These are phyloP conservation scores for Dermolepida albohirtum DNA, from an alignment of 2,888 invertebrate species.

Conservation along the genomic window DNA sequence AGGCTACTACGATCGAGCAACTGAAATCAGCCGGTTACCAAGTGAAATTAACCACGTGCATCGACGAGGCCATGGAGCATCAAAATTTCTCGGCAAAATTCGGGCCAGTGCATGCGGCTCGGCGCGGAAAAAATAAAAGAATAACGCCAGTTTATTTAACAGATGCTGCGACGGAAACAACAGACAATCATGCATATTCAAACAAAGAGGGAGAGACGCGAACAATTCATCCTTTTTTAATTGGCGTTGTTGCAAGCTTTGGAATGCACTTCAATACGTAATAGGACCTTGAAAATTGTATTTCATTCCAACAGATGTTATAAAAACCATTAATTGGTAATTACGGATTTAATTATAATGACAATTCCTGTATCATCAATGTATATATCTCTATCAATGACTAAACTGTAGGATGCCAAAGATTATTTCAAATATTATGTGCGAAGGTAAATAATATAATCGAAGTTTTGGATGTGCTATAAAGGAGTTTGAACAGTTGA, in stretches of 20 bases:
- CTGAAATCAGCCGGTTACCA: constrained; percentile 51
- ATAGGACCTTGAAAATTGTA: constrained; percentile 33
- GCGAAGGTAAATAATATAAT: neutral
- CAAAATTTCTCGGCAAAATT: constrained; percentile 42
- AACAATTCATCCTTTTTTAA: constrained; percentile 11
- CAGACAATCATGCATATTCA: neutral
- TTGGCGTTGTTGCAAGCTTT: constrained; percentile 16
- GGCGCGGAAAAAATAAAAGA: constrained; percentile 6
- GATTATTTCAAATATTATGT: constrained; percentile 9
- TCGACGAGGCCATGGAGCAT: constrained; percentile 36
- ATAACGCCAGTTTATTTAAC: constrained; percentile 1
- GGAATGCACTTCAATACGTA: constrained; percentile 29
- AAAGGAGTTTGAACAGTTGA: no score
- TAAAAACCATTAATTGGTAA: constrained; percentile 20
- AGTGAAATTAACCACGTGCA: constrained; percentile 54
- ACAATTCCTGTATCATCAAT: neutral
- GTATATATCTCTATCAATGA: no score
- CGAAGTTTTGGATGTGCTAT: no score
- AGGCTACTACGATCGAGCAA: constrained; percentile 43
- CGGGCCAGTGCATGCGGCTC: constrained; percentile 19
- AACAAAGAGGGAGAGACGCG: constrained; percentile 3
- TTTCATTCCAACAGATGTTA: constrained; percentile 25
- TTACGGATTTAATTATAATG: constrained; percentile 2
- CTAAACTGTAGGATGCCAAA: neutral
- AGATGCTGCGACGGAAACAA: neutral